Base-by-base conservation (phyloP, 2,888 invertebrate species). In the Cyclophora punctaria region DNA sequence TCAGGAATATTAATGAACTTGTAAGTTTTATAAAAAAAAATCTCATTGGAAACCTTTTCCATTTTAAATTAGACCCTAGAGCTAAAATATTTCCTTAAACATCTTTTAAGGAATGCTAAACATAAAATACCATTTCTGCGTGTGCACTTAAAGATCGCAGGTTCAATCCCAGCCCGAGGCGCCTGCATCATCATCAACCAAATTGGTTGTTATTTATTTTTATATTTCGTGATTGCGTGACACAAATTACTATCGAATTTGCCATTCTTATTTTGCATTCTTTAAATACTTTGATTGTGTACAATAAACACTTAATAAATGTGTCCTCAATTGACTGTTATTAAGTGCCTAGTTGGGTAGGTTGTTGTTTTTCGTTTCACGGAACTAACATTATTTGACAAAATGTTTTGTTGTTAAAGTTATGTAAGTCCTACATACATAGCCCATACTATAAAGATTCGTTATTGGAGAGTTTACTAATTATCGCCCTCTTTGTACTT, bases 161-260 rank as follows among this genome's bases (percentile, higher is more conserved):
- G 63, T 63, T 62, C 64, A 67, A 78, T 75, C 75, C 62, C 58
- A 57, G 52, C 83, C 76, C 47, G 67, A 57, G 80, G 84, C 82
- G 54, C 62, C 63, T 64, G 63, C 66, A 56, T 48, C 60, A 60
- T 63, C 66, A 51, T 56, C 57, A 48, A 56, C 67, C 67, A 76
- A 78, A 78, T 78, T 76, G 70, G 71, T 69, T 67, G 71, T 66
- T 41, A 45, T 35, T 7, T 35, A 73, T 76, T 69, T 69, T 66
- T 69, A 72, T 65, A 67, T 71, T 66, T 63, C 55, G 58, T 59
- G 68, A 66, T 80, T 68, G 84, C 83, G 75, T 83, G 83, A 64
- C 56, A 68, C 55, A 69, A 63, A 67, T 68, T 75, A 66, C 53
- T 68, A 62, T 67, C 55, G 60, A 49, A 66, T 67, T 20, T 20